Conservation (phyloP, 2,888 invertebrate genomes). For the Callosobruchus maculatus region DNA sequence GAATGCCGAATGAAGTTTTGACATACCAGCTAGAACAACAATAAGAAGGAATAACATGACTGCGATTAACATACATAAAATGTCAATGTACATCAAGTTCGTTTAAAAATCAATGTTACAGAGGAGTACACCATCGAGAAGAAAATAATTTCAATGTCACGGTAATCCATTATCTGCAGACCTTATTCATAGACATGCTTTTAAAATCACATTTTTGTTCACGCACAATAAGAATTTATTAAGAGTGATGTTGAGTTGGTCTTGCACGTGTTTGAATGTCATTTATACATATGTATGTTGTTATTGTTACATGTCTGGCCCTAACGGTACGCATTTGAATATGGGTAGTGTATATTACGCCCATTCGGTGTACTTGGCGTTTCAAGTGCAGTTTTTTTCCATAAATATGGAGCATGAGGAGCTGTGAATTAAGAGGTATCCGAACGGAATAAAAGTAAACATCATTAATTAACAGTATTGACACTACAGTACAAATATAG, state of each 20-base stretch:
- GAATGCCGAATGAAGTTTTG: no score
- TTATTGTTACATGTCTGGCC: not conserved
- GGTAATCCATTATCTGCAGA: not conserved
- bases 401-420: no score
- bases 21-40: no score
- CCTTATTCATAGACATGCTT: not conserved
- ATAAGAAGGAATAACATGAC: no score
- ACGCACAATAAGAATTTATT: not conserved
- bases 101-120: not conserved
- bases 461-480: no score
- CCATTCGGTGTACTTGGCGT: not conserved
- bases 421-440: no score
- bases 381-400: no score
- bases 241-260: not conserved
- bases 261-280: not conserved
- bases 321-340: not conserved
- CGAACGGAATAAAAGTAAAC: no score
- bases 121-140: not conserved
- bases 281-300: not conserved
- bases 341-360: not conserved
- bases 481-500: no score
- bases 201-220: not conserved
- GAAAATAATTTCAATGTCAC: not conserved
- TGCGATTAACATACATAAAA: no score
- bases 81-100: not conserved